Base-by-base conservation (phyloP, 2,113 vertebrate species). In the Cephalopholis sonnerati region DNA sequence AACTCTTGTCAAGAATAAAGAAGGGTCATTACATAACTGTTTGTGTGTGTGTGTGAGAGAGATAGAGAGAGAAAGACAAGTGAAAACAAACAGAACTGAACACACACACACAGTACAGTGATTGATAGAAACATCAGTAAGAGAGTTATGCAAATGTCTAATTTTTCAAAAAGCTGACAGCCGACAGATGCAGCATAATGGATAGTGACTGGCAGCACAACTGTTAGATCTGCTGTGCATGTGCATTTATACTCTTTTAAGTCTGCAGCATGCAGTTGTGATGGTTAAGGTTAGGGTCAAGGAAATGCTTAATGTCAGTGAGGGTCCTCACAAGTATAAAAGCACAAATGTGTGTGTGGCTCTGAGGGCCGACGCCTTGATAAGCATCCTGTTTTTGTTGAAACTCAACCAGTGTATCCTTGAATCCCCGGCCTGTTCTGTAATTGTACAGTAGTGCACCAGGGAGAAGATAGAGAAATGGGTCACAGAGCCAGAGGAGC, bases 301-400 rank as follows among this genome's bases (percentile, higher is more conserved):
- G 67, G 51, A 65, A 72, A 44, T 20, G 18, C 20, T 36, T 39
- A 25, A 18, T 24, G 15, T 27, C 39, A 41, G 3, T 10, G 1
- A 32, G 13, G n/a, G 10, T 15, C 12, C 50, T 65, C 24, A 25
- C 18, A 63, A 74, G 18, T 32, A 68, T 17, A 51, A 72, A 59
- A 59, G 29, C 7, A 27, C 11, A 70, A 29, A 50, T 0, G 15
- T 25, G 41, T n/a, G 53, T 77, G 54, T 50, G 39, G 20, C 63
- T 73, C 27, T 77, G 27, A 69, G 69, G 54, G 76, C 75, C 68
- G 64, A 71, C 62, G 74, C 70, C 79, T 85, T 72, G 54, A 58
- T 76, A 46, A 77, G 86, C 79, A 87, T 88, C 83, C 86, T 81
- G 83, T 90, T 91, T 84, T 87, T 90, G 77, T 83, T 68, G 32